Conservation (phyloP, 2,797 vertebrate species). For the Fistularia tabacaria region DNA sequence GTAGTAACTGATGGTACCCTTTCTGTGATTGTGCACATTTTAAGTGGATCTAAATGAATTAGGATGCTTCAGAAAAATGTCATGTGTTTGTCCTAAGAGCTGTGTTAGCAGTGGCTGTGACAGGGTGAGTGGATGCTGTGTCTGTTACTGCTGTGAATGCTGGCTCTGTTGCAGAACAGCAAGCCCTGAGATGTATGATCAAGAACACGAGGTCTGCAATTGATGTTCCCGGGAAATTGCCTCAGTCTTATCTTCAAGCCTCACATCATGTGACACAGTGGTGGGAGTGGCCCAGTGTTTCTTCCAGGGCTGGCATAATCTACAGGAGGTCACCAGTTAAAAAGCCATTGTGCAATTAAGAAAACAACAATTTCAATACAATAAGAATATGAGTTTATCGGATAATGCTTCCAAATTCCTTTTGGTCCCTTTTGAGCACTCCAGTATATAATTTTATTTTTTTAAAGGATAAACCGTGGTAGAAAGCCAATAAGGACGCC, state of each 20-base stretch:
- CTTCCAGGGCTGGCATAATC: slow-evolving; percentile 2
- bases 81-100: slow-evolving; percentile 35
- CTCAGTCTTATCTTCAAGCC: slow-evolving; percentile 22
- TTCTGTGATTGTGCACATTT: background rate
- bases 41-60: slow-evolving; percentile 18
- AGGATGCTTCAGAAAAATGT: slow-evolving; percentile 17
- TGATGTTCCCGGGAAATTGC: slow-evolving; percentile 43
- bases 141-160: slow-evolving; percentile 44
- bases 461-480: no score
- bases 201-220: slow-evolving; percentile 51
- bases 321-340: background rate
- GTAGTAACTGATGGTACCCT: background rate
- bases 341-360: slow-evolving; percentile 3
- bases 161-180: slow-evolving; percentile 46
- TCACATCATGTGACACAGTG: slow-evolving; percentile 21
- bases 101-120: slow-evolving; percentile 12
- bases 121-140: background rate
- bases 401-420: slow-evolving; percentile 2
- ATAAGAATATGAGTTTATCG: no score
- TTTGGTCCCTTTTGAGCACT: slow-evolving; percentile 1
- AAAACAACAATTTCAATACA: background rate
- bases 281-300: slow-evolving; percentile 1
- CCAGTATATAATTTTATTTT: background rate
- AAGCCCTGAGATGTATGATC: slow-evolving; percentile 43
- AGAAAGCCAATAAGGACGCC: background rate